Evolutionary conservation across 1,140 invertebrate species (phyloP), one percentile per base, ranked within the genome.

Genomic region (Pemphigus obesinymphae): DNA sequence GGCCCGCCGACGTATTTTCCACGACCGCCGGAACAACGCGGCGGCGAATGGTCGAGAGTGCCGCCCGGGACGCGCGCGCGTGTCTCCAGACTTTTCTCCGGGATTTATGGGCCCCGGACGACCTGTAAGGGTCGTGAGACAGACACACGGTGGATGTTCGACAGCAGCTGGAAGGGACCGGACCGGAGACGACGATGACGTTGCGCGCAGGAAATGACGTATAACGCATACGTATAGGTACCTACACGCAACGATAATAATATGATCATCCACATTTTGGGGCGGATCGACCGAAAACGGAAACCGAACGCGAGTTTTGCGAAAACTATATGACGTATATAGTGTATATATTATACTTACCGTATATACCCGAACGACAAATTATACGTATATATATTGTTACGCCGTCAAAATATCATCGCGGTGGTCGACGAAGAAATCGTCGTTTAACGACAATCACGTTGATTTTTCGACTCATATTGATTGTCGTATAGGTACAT

Each of bases 91-190:
- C 76, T 61, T 43, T 29, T 61, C 26, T 37, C n/a, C 37, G 17
- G 76, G 76, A 80, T 80, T 80, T 80, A 80, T 63, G 76, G 7
- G 23, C 55, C 23, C 23, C 15, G 20, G 23, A 61, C 55, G 23
- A 63, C 76, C 76, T 43, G 76, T 37, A 20, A 45, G 55, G 76
- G 55, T 80, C 75, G 75, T 78, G 75, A 58, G 73, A 78, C 58
- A 78, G 63, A 20, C 34, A 7, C 29, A 10, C 29, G 20, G 15
- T 26, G 50, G 8, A 34, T 53, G 31, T 31, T 31, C 50, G 23
- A 23, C 70, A 20, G 48, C 75, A 58, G 75, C 75, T 58, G 75
- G 50, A 3, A 17, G n/a, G 53, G 34, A 34, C 31, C 17, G 26
- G 34, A 26, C 23, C 6, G 6, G 7, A 50, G 48, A 75, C 53